Evolutionary conservation across 2,888 invertebrate species (phyloP).

Genomic region (Cloeon dipterum): DNA sequence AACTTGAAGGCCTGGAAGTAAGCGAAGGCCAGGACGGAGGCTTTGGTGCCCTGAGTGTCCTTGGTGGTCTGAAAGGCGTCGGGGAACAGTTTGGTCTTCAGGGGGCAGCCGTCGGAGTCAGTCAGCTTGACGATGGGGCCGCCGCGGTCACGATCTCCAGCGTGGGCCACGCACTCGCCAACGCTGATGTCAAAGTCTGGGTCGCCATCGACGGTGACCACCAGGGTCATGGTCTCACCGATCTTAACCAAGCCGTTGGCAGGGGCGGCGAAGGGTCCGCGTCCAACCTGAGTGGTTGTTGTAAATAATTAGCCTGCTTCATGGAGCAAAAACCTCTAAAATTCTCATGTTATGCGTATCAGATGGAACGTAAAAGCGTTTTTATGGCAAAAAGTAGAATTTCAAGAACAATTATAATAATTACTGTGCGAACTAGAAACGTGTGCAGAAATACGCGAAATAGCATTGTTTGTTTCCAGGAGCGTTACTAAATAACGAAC

Average conservation of each 20-base stretch:
- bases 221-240: conserved; percentile 59
- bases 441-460: too few relatives aligned
- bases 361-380: too few relatives aligned
- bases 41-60: conserved; percentile 46
- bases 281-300: neutral
- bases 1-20: conserved; percentile 63
- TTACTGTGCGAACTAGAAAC: too few relatives aligned
- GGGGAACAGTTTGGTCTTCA: conserved; percentile 49
- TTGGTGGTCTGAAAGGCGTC: conserved; percentile 61
- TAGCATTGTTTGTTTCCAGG: too few relatives aligned
- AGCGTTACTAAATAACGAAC: too few relatives aligned
- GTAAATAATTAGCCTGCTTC: too few relatives aligned
- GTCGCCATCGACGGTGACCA: conserved; percentile 56
- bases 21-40: conserved; percentile 51
- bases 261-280: conserved; percentile 21
- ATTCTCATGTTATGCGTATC: too few relatives aligned
- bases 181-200: conserved; percentile 56
- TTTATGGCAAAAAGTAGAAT: too few relatives aligned
- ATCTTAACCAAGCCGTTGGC: conserved; percentile 59
- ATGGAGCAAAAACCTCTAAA: too few relatives aligned
- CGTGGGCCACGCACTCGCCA: conserved; percentile 50
- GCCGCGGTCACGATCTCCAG: conserved; percentile 29
- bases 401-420: too few relatives aligned
- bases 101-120: conserved; percentile 50
- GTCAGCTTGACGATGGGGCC: conserved; percentile 39